Percentiles rank a stretch among this genome's conserved stretches.
Conservation (phyloP, 2,797 vertebrate genomes). For the Pampus argenteus region DNA sequence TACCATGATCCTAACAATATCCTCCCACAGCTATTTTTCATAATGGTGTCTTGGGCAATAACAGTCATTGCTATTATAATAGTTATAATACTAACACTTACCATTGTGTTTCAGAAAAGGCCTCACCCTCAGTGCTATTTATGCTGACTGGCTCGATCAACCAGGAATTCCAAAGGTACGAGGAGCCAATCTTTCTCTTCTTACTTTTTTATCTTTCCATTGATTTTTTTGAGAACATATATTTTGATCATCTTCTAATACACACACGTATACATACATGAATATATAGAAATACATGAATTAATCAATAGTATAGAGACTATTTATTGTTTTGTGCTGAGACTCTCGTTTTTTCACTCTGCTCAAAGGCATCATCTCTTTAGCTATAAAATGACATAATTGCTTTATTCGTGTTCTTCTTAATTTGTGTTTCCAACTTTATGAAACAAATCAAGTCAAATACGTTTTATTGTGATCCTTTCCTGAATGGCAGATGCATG, state of each 20-base stretch:
- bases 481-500: background rate
- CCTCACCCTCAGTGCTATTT: conserved; percentile 89
- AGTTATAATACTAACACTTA: conserved; percentile 72
- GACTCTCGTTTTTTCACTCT: background rate
- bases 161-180: conserved; percentile 93
- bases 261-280: no score
- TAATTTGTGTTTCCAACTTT: background rate
- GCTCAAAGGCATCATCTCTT: background rate
- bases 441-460: background rate
- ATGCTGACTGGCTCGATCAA: conserved; percentile 92
- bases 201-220: conserved; percentile 18
- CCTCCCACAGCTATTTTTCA: conserved; percentile 68
- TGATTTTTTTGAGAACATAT: background rate
- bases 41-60: conserved; percentile 68
- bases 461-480: conserved; percentile 5
- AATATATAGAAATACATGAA: no score
- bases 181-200: conserved; percentile 17
- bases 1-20: conserved; percentile 48
- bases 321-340: background rate
- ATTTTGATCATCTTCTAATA: background rate
- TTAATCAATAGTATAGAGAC: background rate
- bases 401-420: background rate
- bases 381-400: background rate
- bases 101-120: conserved; percentile 87
- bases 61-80: conserved; percentile 71